Base-by-base conservation (phyloP, 2,888 invertebrate species). In the Sphecodes monilicornis region DNA sequence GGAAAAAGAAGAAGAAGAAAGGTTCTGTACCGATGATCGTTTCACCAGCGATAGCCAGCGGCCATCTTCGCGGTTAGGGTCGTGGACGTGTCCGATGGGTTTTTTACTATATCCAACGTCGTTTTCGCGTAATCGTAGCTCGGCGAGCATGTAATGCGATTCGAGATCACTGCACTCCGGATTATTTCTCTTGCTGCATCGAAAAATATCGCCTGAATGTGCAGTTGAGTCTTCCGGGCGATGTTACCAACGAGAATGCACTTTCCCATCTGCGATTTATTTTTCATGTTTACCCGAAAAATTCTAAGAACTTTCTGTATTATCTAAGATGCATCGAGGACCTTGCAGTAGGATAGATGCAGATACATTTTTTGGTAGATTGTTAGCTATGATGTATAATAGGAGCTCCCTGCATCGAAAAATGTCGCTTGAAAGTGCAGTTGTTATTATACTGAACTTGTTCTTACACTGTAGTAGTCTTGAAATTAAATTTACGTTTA, bases 101-200 rank as follows among this genome's bases (percentile, higher is more conserved):
- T 2, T n/a, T 64, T 26, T 57, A 32, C 26, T 3, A 6, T 6
- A 29, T 43, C 32, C 39, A 22, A 60, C 26, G 22, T 29, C 26
- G 57, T 46, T 39, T 39, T 64, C 74, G 57, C 73, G 39, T 60
- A 39, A 82, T 80, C 80, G 69, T 50, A 26, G 74, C 57, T 64
- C 82, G 80, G 50, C 39, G 32, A 75, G 81, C 82, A 70, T 71
- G 74, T 82, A 82, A 82, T 80, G 81, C 82, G 60, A 82, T 81
- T 74, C 70, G 70, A 82, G 82, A 82, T 74, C 82, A 75, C 74
- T 81, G 82, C 43, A 82, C 82, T 82, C 70, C 6, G 57, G 3
- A 70, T 81, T 73, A 54, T 57, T 73, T 66, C 79, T 26, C 32
- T 18, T 11, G 32, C 57, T 22, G 22, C 18, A 39, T 22, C 68